These are phyloP conservation scores for Anas georgica DNA, from an alignment of 2,797 vertebrate genomes.

Conservation along the genomic window DNA sequence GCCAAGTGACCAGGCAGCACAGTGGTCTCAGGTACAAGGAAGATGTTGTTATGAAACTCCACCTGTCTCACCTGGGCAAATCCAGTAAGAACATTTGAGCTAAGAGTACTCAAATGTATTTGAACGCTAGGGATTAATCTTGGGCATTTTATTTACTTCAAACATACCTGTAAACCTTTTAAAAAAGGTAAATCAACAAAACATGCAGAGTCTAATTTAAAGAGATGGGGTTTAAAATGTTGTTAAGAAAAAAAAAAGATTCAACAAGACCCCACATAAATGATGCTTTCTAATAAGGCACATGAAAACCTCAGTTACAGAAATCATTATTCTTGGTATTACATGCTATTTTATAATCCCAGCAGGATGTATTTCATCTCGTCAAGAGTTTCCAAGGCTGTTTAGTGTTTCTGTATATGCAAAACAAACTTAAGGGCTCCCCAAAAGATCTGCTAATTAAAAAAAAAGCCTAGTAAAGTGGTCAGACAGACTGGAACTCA, in stretches of 20 bases:
- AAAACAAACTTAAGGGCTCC: slow-evolving; percentile 51
- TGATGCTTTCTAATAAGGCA: slow-evolving; percentile 32
- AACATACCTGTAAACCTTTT: slow-evolving; percentile 1
- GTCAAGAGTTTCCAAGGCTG: slow-evolving; percentile 45
- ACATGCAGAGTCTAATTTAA: neutral
- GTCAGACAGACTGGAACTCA: slow-evolving; percentile 80
- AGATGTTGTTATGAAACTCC: neutral
- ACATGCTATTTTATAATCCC: slow-evolving; percentile 58
- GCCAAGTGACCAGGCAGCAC: neutral
- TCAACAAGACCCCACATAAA: slow-evolving; percentile 28
- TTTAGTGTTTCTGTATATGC: slow-evolving; percentile 28
- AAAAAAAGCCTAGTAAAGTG: slow-evolving; percentile 62
- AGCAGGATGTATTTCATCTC: slow-evolving; percentile 48
- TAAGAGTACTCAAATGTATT: neutral
- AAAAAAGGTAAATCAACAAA: slow-evolving; percentile 24
- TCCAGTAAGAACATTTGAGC: slow-evolving; percentile 21
- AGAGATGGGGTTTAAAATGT: neutral
- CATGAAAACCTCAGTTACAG: slow-evolving; percentile 52
- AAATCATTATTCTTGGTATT: slow-evolving; percentile 27
- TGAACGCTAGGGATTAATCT: slow-evolving; percentile 39
- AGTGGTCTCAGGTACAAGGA: neutral
- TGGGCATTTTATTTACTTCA: neutral
- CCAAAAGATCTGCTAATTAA: slow-evolving; percentile 65
- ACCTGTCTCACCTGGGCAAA: neutral
- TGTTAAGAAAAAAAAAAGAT: too few species aligned